Base-by-base conservation (phyloP, 1,140 invertebrate species). In the Caenorhabditis brenneri region DNA sequence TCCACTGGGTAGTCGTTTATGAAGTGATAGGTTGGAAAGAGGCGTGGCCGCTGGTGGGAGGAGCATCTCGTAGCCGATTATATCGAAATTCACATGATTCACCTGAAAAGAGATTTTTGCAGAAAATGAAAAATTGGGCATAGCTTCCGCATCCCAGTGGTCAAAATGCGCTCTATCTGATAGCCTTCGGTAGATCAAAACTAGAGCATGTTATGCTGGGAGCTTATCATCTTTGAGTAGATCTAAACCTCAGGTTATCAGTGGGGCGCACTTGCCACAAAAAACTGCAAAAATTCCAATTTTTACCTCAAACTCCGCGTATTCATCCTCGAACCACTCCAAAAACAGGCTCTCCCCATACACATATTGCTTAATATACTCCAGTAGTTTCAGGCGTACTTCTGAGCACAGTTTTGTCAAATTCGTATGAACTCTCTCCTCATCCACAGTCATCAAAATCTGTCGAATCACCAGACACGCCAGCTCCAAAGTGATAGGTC, bases 281-380 rank as follows among this genome's bases (percentile, higher is more conserved):
- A n/a, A n/a, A n/a, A n/a, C n/a, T n/a, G n/a, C n/a, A n/a, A n/a
- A n/a, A n/a, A n/a, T n/a, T n/a, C n/a, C n/a, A n/a, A n/a, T n/a
- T n/a, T 16, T 74, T 48, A 88, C 92, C 87, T 90, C 92, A 93
- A 98, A 95, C 91, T 97, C 95, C 90, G 95, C 95, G 91, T 93
- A 95, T 93, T 99, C 97, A 91, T 98, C 96, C 92, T 99, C 97
- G 92, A 99, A 99, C 93, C 99, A 96, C 91, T 99, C 97, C 39
- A 99, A 92, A 92, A 99, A 99, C 86, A 99, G 96, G 89, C 99
- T 97, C 93, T 99, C 97, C 92, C 97, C 97, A 91, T 97, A 97
- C 91, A 97, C 97, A 92, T 96, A 96, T 24, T 74, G 33, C 1
- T 36, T 36, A 24, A 74, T 74, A 12, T 3, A 46, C 2, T 19